Percentiles rank a stretch among this genome's conserved stretches.
phyloP scores from a whole-genome alignment of 2,113 vertebrate genomes.

The Elaphurus davidianus region DNA sequence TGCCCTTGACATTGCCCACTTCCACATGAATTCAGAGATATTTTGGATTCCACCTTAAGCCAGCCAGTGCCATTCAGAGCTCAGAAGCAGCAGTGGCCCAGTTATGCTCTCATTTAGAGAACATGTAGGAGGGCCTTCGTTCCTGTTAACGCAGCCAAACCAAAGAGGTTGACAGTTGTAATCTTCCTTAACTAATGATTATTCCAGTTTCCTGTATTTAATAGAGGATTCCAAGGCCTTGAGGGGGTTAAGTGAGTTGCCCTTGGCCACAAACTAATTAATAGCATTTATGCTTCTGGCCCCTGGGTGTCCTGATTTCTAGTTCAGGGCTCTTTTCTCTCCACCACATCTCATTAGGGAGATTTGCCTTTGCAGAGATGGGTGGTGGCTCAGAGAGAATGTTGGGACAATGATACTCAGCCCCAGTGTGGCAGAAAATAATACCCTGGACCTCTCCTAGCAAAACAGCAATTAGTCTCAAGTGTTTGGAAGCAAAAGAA shows the following conservation, averaged over 20 bases:
- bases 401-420: background rate
- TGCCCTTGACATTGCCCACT: background rate
- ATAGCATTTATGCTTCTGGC: background rate
- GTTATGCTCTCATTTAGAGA: background rate
- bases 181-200: background rate
- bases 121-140: background rate
- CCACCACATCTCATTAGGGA: fast-evolving
- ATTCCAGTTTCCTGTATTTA: background rate
- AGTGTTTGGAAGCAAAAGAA: slow-evolving; percentile 39
- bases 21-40: background rate
- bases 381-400: background rate
- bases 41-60: background rate
- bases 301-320: background rate
- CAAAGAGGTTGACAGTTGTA: background rate
- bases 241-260: background rate
- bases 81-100: background rate
- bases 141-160: background rate
- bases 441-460: background rate
- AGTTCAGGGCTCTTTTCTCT: background rate
- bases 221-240: background rate
- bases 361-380: background rate
- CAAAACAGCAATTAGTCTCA: background rate
- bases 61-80: background rate
- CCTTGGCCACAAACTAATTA: background rate
- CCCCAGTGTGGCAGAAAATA: background rate